Conservation (phyloP, 30 jellyfish, hydroid and myxozoan species). For the Mastigias papua region DNA sequence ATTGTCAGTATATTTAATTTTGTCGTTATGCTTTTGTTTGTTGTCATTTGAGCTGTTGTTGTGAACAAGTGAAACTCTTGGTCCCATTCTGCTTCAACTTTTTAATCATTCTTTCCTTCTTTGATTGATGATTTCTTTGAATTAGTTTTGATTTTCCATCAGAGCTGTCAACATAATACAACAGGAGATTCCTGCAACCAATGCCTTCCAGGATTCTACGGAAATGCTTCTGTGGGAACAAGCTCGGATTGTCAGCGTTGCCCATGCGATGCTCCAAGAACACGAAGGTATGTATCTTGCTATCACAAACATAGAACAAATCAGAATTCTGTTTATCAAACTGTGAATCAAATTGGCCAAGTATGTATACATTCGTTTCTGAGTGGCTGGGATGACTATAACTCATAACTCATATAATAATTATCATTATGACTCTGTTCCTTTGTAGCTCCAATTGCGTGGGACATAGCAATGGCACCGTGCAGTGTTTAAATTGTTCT, state of each 20-base stretch:
- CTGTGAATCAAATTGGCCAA: not conserved
- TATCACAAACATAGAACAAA: too few species aligned
- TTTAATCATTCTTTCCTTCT: too few species aligned
- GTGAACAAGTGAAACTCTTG: too few species aligned
- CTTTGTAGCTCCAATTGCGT: conserved; percentile 63
- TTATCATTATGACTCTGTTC: not conserved
- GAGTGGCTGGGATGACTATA: too few species aligned
- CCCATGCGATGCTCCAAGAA: conserved; percentile 88
- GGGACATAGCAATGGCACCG: conserved; percentile 46
- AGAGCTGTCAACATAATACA: conserved; percentile 82
- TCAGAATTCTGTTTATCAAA: not conserved
- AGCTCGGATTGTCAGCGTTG: conserved; percentile 75
- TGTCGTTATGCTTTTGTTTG: too few species aligned
- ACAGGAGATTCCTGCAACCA: conserved; percentile 82
- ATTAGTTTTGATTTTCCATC: too few species aligned
- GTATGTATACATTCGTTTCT: too few species aligned
- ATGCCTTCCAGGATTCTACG: conserved; percentile 81
- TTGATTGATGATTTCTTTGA: too few species aligned
- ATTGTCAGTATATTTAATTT: too few species aligned
- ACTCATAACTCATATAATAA: not conserved
- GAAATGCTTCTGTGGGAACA: conserved; percentile 81
- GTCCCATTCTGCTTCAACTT: too few species aligned
- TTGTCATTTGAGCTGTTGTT: too few species aligned
- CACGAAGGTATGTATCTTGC: conserved; percentile 47
- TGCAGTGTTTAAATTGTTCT: conserved; percentile 82